Evolutionary conservation across 1,140 invertebrate species (phyloP), one percentile per base, ranked within the genome.

Genomic region (Penaeus indicus): DNA sequence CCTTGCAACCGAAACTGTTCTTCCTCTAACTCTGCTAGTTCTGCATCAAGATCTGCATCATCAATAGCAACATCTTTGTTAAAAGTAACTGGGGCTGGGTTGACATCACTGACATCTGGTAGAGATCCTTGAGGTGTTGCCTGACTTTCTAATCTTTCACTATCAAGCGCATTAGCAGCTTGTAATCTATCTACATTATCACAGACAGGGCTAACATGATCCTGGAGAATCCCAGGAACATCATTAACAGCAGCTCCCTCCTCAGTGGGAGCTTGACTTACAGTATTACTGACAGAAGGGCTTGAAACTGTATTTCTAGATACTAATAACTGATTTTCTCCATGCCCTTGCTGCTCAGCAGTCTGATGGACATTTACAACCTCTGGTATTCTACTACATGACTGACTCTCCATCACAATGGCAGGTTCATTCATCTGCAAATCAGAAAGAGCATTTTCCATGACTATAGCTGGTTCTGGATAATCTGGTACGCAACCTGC

Each of bases 1-100:
- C 89, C 89, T 54, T 91, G 89, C 16, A 91, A 78, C 62, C 86
- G 62, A 67, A 85, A 85, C 72, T 89, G 90, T 54, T 90, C 87
- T 83, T 90, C 90, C 72, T 90, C 90, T 54, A 89, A 64, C 62
- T 91, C 91, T 4, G 94, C 93, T 64, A 95, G 92, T 92, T 95
- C 94, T 63, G 94, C 93, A 75, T 93, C 93, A n/a, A 95, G 91
- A 90, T 95, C 94, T 69, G 93, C 93, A 84, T 95, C 95, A 63
- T 93, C 94, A 67, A 95, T 91, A 89, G 94, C 93, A 27, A 84
- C 32, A 72, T 85, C 69, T 69, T 85, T 84, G 32, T 69, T 82
- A 85, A 91, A 91, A 38, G 62, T 84, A 60, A 90, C 22, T 32
- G 89, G 89, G 47, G 78, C 85, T n/a, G 62, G 32, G 47, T 67